Conservation (phyloP, 1,140 invertebrate genomes). For the Drosophila aff. region DNA sequence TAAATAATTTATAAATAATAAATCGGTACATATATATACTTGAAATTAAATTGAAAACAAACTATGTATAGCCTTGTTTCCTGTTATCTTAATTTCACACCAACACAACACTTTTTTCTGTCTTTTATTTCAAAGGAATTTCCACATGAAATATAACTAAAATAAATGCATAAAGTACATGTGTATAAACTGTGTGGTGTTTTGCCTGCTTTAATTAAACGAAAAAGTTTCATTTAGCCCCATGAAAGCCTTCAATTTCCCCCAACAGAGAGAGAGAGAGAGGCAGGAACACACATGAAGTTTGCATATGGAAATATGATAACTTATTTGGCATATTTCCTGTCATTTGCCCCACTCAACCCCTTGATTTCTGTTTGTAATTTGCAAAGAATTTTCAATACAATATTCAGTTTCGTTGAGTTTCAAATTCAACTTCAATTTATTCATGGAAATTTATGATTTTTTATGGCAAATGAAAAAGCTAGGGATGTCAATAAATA, state of each 20-base stretch:
- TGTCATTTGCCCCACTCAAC: slow-evolving; percentile 16
- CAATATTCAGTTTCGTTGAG: not conserved
- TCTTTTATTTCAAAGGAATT: not conserved
- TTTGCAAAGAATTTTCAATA: not conserved
- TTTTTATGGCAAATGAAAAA: not conserved
- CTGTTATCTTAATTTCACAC: not conserved
- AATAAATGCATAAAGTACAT: not conserved
- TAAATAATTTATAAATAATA: no score
- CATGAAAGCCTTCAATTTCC: slow-evolving; percentile 26
- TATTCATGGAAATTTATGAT: not conserved
- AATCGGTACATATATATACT: not conserved
- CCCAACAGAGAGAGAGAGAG: not conserved
- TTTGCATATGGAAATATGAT: slow-evolving; percentile 40
- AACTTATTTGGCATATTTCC: slow-evolving; percentile 60
- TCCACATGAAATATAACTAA: not conserved
- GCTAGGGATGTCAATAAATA: not conserved
- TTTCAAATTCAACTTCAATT: not conserved
- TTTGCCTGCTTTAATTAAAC: slow-evolving; percentile 35
- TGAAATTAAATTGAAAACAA: not conserved
- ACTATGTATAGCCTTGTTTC: not conserved
- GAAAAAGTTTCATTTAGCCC: slow-evolving; percentile 23
- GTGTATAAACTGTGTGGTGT: not conserved
- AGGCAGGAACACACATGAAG: not conserved
- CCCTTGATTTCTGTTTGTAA: not conserved
- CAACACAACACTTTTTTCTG: not conserved